These are phyloP conservation scores for Takifugu rubripes DNA, from an alignment of 2,797 vertebrate genomes.

Conservation along the genomic window DNA sequence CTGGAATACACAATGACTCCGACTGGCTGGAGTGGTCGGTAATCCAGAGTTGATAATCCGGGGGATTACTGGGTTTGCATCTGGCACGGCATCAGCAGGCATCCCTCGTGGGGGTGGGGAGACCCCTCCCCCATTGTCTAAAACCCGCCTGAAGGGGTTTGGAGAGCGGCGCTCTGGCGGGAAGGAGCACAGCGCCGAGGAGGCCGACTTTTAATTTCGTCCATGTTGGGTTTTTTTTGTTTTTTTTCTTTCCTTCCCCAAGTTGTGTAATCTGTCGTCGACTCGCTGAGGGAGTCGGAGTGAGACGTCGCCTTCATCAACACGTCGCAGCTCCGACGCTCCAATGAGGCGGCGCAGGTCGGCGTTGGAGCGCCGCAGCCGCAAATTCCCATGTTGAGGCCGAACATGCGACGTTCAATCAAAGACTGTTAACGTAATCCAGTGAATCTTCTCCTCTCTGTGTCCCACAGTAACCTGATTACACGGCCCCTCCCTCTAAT, in stretches of 20 bases:
- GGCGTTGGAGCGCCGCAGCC: neutral
- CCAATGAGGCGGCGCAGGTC: neutral
- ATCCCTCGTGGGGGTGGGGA: conserved; percentile 38
- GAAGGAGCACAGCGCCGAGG: conserved; percentile 17
- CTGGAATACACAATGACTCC: conserved; percentile 53
- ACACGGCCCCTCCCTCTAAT: conserved; percentile 49
- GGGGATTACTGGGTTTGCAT: conserved; percentile 77
- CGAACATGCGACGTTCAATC: conserved; percentile 46
- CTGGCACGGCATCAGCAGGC: conserved; percentile 66
- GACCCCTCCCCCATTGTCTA: conserved; percentile 51
- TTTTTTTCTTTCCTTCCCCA: conserved; percentile 31
- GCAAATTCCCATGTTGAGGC: conserved; percentile 33
- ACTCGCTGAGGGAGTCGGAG: neutral
- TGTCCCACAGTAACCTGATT: conserved; percentile 58
- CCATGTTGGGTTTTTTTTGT: neutral
- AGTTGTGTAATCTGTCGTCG: conserved; percentile 6
- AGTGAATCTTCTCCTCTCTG: conserved; percentile 41
- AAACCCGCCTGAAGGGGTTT: conserved; percentile 42
- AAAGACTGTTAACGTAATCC: conserved; percentile 60
- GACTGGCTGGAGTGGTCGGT: conserved; percentile 63
- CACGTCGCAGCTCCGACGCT: neutral
- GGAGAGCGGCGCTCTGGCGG: conserved; percentile 8
- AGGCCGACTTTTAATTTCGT: conserved; percentile 28
- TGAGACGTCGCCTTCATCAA: neutral
- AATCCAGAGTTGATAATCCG: conserved; percentile 79